Base-by-base conservation (phyloP, 2,888 invertebrate species). In the Melieria picta region DNA sequence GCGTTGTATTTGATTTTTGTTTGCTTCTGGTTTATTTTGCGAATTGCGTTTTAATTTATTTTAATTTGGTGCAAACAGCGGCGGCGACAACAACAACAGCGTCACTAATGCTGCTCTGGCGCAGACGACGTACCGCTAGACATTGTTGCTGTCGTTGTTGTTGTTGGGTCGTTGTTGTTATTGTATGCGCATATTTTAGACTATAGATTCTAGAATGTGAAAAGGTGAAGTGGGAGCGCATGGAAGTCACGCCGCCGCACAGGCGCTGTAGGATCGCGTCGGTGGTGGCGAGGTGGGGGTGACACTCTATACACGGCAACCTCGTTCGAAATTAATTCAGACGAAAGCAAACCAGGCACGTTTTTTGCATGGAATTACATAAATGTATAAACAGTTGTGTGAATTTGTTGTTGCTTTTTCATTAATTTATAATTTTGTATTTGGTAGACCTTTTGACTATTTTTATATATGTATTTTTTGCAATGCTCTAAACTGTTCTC, bases 241-340 rank as follows among this genome's bases (percentile, higher is more conserved):
- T 30, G 30, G 30, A 30, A 30, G 30, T 30, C 30, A 30, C 30
- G 30, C 30, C 30, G 30, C 30, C 30, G 30, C 30, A 30, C 30
- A 30, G 30, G 30, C 30, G 30, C 30, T 30, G 30, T 30, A 30
- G 30, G 30, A 30, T 1, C 30, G 16, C 16, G 16, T 16, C 16
- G 16, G 16, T 16, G 30, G 30, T 0, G 30, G 2, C 30, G 30
- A 30, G 30, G 1, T 30, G 30, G 30, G 30, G 30, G 30, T 30
- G 30, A 30, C 30, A 30, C 30, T 30, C 30, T 30, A 30, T 30
- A 52, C 0, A 52, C 11, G 13, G 11, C 11, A 52, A 52, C 52
- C 52, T 52, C 52, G 13, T 52, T 52, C 30, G 52, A 52, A 52
- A n/a, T 50, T 50, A 50, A 50, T 50, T 52, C 13, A 52, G 11